phyloP scores from a whole-genome alignment of 2,113 vertebrate species.

The Pseudois nayaur region DNA sequence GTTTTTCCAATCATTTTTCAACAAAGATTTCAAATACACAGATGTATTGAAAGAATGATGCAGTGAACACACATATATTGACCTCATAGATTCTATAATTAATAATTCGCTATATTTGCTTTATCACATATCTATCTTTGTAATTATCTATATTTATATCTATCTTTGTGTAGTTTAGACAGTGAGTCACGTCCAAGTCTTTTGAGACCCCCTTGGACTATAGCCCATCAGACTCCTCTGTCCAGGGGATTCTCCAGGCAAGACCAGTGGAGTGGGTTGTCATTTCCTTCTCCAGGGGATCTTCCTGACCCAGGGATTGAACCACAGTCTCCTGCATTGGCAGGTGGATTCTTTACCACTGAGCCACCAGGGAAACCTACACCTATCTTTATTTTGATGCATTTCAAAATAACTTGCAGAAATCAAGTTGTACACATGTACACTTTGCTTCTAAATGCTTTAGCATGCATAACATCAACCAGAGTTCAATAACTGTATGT shows the following conservation, averaged over 20 bases:
- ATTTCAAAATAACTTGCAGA: neutral
- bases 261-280: neutral
- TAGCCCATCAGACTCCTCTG: neutral
- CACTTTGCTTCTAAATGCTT: neutral
- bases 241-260: neutral
- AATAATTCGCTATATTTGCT: neutral
- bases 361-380: neutral
- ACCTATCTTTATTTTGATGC: neutral
- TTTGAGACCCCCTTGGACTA: neutral
- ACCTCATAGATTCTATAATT: neutral
- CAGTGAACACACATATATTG: neutral
- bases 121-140: neutral
- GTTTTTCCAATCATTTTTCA: neutral
- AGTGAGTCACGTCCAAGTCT: neutral
- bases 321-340: neutral
- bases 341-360: neutral
- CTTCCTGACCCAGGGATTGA: neutral
- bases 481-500: neutral
- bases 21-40: neutral
- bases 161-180: neutral
- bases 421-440: neutral
- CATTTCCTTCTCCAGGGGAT: neutral
- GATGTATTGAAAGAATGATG: neutral
- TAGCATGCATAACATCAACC: neutral
- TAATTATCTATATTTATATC: neutral